Base-by-base conservation (phyloP, 2,113 vertebrate genomes). In the Anguilla japonica region DNA sequence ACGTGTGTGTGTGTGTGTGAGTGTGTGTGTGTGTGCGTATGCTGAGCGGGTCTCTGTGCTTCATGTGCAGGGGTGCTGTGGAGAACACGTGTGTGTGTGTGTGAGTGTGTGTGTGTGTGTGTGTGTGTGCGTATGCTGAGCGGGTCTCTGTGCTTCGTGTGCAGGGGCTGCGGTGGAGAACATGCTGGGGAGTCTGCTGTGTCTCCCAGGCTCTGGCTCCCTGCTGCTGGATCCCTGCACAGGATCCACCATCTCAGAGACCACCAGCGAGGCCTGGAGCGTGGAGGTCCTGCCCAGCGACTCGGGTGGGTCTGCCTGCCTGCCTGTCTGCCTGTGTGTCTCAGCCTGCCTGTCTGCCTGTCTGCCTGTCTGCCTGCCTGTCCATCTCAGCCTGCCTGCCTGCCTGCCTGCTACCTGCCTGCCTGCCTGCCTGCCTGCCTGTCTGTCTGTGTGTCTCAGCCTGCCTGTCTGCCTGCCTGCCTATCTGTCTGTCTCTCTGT, bases 251-350 rank as follows among this genome's bases (percentile, higher is more conserved):
- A 98, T 99, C 92, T 99, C 98, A 2, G 98, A 99, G 95, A 99
- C 98, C 87, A 99, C 98, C 60, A 99, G 98, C 15, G 98, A 99
- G 94, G 98, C 98, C 4, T 99, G 98, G 98, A 99, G 98, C 18
- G 98, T 99, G 90, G 98, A 99, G 94, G 98, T 99, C 46, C 95
- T 99, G 78, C 98, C 98, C 26, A 99, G 98, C 86, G 98, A 99
- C 93, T 99, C 98, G 88, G 98, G 98, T 99, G 91, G 93, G 96
- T 93, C 71, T 67, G 26, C 71, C 87, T 60, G 34, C 22, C 8
- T 53, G 86, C 84, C 41, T 81, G 43, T 60, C 41, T 67, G 63
- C 82, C 50, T 53, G 22, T 63, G 1, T 63, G 18, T 63, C 13
- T 63, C 56, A 7, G 50, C 9, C 50, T 53, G 50, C 5, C 50